phyloP scores from a whole-genome alignment of 2,113 vertebrate species.

The Cephalopholis sonnerati region DNA sequence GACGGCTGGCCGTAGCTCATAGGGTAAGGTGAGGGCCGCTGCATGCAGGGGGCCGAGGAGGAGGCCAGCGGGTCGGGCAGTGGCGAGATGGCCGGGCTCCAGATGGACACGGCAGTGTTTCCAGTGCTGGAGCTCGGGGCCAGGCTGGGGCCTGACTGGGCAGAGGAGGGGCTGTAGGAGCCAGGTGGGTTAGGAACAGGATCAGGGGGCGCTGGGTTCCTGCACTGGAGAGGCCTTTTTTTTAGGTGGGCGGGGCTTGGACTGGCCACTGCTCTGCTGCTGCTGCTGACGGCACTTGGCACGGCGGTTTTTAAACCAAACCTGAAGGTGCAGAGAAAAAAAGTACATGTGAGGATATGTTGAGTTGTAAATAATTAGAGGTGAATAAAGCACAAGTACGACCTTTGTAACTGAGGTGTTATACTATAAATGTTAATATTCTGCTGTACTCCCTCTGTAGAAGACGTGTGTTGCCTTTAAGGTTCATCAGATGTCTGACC shows the following conservation, averaged over 20 bases:
- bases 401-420: neutral
- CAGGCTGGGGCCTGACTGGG: constrained; percentile 69
- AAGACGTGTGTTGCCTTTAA: no score
- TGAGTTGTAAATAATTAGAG: neutral
- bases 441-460: neutral
- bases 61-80: constrained; percentile 88
- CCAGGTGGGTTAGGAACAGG: constrained; percentile 75
- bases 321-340: constrained; percentile 63
- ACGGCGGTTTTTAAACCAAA: constrained; percentile 90
- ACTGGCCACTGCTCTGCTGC: constrained; percentile 88
- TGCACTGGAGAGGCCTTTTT: constrained; percentile 86
- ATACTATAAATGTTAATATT: neutral
- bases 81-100: constrained; percentile 90
- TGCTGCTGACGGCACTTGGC: constrained; percentile 91
- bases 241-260: constrained; percentile 88
- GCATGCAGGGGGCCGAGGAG: constrained; percentile 84
- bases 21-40: constrained; percentile 86
- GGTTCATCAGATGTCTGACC: neutral
- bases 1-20: constrained; percentile 87
- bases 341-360: neutral
- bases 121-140: constrained; percentile 77
- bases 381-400: neutral
- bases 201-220: constrained; percentile 80
- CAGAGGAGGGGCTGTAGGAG: constrained; percentile 79
- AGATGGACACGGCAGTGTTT: constrained; percentile 86